phyloP scores from a whole-genome alignment of 1,140 invertebrate genomes.

The Macrobrachium rosenbergii region DNA sequence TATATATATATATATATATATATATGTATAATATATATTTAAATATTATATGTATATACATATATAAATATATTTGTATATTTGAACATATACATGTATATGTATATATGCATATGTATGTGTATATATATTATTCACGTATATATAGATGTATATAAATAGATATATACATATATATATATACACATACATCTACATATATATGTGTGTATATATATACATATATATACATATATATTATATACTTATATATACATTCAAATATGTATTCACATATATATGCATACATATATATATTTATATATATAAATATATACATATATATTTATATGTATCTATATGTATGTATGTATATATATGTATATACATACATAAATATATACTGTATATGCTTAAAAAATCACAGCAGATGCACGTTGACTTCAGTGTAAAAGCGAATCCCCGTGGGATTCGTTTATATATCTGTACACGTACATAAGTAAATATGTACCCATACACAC shows the following conservation, averaged over 20 bases:
- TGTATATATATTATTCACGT: background rate
- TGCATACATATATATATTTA: background rate
- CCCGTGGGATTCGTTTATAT: no score
- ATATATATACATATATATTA: background rate
- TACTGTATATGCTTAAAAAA: no score
- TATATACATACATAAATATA: no score
- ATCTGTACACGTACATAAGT: no score
- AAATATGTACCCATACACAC: no score
- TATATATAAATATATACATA: background rate
- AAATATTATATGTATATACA: no score
- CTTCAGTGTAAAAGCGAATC: no score
- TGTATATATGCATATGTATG: background rate
- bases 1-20: constrained; percentile 14
- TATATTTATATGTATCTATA: background rate
- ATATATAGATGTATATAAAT: background rate
- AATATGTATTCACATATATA: background rate
- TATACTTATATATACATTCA: no score
- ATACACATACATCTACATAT: background rate
- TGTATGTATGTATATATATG: no score
- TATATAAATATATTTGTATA: background rate
- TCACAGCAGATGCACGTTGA: no score
- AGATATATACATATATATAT: constrained; percentile 4
- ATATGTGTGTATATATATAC: background rate
- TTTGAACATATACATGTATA: background rate
- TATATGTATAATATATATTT: no score